Conservation (phyloP, 2,888 invertebrate genomes). For the Branchipolynoe longqiensis region DNA sequence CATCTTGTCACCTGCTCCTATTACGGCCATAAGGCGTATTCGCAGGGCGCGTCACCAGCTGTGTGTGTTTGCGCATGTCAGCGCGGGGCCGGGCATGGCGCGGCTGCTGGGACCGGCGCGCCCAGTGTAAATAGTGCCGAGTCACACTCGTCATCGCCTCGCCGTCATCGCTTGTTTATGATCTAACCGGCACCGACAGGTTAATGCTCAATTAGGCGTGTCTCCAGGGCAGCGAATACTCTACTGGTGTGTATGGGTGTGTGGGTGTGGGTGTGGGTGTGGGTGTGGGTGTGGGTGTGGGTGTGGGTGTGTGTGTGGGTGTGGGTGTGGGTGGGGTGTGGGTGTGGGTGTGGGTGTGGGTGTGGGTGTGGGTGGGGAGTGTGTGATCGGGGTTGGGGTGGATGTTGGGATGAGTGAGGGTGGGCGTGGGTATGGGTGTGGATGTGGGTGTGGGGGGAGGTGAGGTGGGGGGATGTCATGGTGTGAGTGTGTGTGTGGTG, state of each 20-base stretch:
- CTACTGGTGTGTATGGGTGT: too few relatives aligned
- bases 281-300: too few relatives aligned
- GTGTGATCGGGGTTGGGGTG: too few relatives aligned
- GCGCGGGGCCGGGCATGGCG: background rate
- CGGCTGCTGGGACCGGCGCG: background rate
- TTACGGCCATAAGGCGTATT: background rate
- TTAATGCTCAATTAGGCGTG: slow-evolving; percentile 27
- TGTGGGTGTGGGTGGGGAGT: too few relatives aligned
- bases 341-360: too few relatives aligned
- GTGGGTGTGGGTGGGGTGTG: too few relatives aligned
- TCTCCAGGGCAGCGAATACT: too few relatives aligned
- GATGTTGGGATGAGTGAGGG: too few relatives aligned
- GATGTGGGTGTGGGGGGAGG: background rate
- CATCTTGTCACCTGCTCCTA: background rate
- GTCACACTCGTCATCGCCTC: background rate
- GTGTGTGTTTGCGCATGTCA: slow-evolving; percentile 36
- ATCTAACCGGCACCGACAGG: slow-evolving; percentile 31
- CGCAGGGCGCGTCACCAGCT: background rate
- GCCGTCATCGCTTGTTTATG: slow-evolving; percentile 14
- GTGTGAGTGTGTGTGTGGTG: too few relatives aligned
- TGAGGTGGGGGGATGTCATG: background rate
- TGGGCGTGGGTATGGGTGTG: too few relatives aligned
- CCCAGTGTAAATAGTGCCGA: slow-evolving; percentile 10
- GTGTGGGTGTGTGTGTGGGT: too few relatives aligned
- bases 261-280: too few relatives aligned